phyloP scores from a whole-genome alignment of 2,113 vertebrate species.

The Coryphaenoides rupestris region DNA sequence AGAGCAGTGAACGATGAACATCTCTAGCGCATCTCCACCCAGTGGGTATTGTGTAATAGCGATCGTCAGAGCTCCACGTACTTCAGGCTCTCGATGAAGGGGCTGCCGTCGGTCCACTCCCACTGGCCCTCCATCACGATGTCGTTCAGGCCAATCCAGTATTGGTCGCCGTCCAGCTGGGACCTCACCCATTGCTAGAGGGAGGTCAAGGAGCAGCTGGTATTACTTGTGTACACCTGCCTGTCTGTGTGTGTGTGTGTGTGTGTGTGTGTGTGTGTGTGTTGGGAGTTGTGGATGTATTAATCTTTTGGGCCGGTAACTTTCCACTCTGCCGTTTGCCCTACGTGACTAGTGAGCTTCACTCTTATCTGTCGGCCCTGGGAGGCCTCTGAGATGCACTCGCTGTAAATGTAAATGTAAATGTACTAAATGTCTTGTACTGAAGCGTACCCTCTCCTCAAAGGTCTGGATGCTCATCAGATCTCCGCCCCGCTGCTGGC shows the following conservation, averaged over 20 bases:
- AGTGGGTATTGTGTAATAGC: neutral
- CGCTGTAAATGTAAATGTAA: no score
- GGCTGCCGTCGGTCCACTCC: slow-evolving; percentile 71
- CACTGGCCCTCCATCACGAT: slow-evolving; percentile 49
- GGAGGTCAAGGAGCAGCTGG: no score
- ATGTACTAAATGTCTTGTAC: no score
- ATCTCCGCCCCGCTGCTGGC: slow-evolving; percentile 45
- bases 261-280: neutral
- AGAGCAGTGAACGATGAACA: no score
- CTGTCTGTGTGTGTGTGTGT: neutral
- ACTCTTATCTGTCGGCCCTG: no score
- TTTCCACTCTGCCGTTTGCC: no score
- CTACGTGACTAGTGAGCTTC: no score
- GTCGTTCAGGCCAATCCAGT: slow-evolving; percentile 77
- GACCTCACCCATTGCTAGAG: slow-evolving; percentile 70
- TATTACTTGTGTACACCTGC: no score
- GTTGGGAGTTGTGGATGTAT: no score
- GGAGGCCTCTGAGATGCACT: no score
- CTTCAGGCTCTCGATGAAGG: slow-evolving; percentile 55
- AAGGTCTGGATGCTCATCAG: slow-evolving; percentile 71
- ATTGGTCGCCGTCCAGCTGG: slow-evolving; percentile 56
- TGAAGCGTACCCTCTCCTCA: slow-evolving; percentile 67
- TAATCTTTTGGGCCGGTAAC: no score
- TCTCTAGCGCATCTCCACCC: no score
- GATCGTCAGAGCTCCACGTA: slow-evolving; percentile 43